Percentiles rank a stretch among this genome's conserved stretches.
phyloP scores from a whole-genome alignment of 2,797 vertebrate genomes.

The Apogon hyalosoma region DNA sequence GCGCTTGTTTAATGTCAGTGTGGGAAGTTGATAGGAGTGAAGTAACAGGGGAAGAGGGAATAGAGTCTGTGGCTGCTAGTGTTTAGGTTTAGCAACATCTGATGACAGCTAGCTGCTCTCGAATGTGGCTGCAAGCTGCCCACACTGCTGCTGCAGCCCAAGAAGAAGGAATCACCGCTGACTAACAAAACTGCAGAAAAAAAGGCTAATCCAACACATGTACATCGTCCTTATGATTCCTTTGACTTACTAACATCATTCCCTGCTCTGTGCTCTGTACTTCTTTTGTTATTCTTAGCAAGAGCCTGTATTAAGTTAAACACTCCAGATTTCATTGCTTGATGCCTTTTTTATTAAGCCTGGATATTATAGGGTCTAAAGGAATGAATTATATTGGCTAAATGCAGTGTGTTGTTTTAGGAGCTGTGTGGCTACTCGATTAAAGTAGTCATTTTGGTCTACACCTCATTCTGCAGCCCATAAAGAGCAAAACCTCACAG shows the following conservation, averaged over 20 bases:
- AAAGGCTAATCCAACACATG: background rate
- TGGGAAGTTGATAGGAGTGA: constrained; percentile 61
- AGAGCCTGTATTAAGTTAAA: constrained; percentile 48
- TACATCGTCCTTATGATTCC: background rate
- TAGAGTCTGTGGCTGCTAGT: constrained; percentile 62
- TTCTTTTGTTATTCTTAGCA: constrained; percentile 42
- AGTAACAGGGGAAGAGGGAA: constrained; percentile 57
- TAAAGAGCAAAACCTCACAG: constrained; percentile 79
- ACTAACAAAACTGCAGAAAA: constrained; percentile 22
- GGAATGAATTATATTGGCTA: constrained; percentile 72
- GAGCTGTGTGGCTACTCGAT: constrained; percentile 69
- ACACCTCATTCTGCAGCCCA: constrained; percentile 75
- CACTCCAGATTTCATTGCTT: constrained; percentile 62
- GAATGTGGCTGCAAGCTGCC: constrained; percentile 65
- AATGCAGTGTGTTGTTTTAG: constrained; percentile 77
- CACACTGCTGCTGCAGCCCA: constrained; percentile 48
- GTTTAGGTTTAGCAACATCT: constrained; percentile 69
- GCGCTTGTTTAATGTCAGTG: constrained; percentile 69
- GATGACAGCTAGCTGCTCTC: constrained; percentile 79
- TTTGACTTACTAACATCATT: constrained; percentile 12
- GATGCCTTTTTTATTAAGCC: constrained; percentile 66
- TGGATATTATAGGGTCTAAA: constrained; percentile 65
- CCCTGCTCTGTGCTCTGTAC: constrained; percentile 11
- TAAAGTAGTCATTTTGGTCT: constrained; percentile 75
- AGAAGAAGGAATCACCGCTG: background rate